Conservation (phyloP, 2,888 invertebrate genomes). For the Tetragonisca angustula region DNA sequence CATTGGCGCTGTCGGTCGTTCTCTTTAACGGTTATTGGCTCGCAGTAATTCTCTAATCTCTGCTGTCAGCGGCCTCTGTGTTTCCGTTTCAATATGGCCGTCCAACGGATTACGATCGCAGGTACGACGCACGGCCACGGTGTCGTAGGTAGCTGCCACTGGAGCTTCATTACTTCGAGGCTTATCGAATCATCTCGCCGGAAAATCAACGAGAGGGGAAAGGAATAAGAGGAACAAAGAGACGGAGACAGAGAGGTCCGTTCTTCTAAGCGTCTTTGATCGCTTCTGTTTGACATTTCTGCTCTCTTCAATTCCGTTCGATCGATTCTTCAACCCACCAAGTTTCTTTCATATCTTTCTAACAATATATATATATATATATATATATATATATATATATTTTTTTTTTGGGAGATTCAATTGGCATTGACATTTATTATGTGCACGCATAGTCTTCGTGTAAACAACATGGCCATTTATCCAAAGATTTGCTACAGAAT, state of each 20-base stretch:
- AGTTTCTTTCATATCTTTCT: not conserved
- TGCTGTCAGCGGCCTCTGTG: slow-evolving; percentile 81
- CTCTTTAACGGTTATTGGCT: slow-evolving; percentile 83
- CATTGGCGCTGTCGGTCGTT: slow-evolving; percentile 80
- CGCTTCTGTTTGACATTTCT: slow-evolving; percentile 24
- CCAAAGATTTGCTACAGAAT: not conserved
- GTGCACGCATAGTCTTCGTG: slow-evolving; percentile 17
- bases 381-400: too few species aligned
- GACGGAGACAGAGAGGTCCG: not conserved
- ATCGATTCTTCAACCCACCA: not conserved
- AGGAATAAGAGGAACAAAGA: slow-evolving; percentile 52
- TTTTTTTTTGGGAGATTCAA: not conserved
- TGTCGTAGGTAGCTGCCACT: slow-evolving; percentile 75
- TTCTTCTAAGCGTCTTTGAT: slow-evolving; percentile 34
- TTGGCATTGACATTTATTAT: slow-evolving; percentile 30
- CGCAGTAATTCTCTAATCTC: slow-evolving; percentile 82
- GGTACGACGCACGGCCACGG: slow-evolving; percentile 43
- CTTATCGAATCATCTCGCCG: slow-evolving; percentile 76
- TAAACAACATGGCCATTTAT: not conserved
- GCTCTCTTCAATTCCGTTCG: not conserved
- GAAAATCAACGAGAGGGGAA: slow-evolving; percentile 71
- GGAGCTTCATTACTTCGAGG: slow-evolving; percentile 78
- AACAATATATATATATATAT: too few species aligned
- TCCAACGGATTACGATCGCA: slow-evolving; percentile 74
- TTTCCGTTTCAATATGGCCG: slow-evolving; percentile 82